Base-by-base conservation (phyloP, 2,888 invertebrate genomes). In the Stenotaenia linearis region DNA sequence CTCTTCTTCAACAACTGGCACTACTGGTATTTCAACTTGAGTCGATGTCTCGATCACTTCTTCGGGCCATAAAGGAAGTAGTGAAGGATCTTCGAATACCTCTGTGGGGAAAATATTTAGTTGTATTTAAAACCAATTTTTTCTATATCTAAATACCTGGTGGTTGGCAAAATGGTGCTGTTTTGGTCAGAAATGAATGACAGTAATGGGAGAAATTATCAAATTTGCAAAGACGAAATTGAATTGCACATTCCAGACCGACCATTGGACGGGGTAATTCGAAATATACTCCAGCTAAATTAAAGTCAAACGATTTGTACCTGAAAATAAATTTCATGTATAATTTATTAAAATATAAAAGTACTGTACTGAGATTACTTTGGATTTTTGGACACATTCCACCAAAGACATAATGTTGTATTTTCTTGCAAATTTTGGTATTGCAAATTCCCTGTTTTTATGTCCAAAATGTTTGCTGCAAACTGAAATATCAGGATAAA, bases 121-220 rank as follows among this genome's bases (percentile, higher is more conserved):
- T 23, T 1, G 23, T 25, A 3, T 23, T 69, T 69, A 1, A 21
- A 32, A 40, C n/a, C n/a, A 32, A 21, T 7, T 21, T 56, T 56
- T 4, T 56, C 10, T 21, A 56, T 25, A n/a, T n/a, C n/a, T n/a
- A n/a, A n/a, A n/a, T 75, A 75, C 75, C 75, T 25, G 75, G 32
- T 3, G 10, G 5, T 75, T 75, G 30, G n/a, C 21, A 32, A 12
- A 15, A 30, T 0, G 75, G 75, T 30, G 23, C 15, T 6, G 30
- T 7, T 75, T 75, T 75, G 30, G 25, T 75, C 9, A 75, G 23
- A 15, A 15, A 75, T n/a, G 75, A 30, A 12, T 75, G 75, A 12
- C 75, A 75, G 75, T 78, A 25, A 18, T 78, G 78, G 4, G 78
- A 75, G 23, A 56, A 78, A n/a, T 78, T 45, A 18, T 78, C 78